These are phyloP conservation scores for Coptodon rendalli DNA, from an alignment of 2,113 vertebrate species.

Conservation along the genomic window DNA sequence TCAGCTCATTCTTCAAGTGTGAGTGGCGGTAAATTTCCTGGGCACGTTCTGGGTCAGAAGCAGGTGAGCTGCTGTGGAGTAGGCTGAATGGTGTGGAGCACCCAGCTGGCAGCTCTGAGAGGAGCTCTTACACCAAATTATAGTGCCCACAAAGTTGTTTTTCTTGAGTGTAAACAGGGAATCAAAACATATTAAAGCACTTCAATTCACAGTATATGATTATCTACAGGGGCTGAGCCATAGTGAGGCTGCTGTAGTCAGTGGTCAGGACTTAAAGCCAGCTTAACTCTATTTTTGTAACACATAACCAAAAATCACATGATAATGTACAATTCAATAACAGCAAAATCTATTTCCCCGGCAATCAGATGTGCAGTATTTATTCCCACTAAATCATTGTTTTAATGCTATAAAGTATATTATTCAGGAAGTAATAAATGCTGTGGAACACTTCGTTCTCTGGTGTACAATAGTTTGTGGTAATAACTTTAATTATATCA, in stretches of 20 bases:
- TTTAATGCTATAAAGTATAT: not conserved
- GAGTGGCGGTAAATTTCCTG: not conserved
- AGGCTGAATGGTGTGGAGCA: not conserved
- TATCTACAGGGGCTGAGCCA: not conserved
- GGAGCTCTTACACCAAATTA: not conserved
- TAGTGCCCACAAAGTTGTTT: not conserved
- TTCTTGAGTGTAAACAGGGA: not conserved
- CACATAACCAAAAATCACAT: not conserved
- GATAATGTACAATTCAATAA: not conserved
- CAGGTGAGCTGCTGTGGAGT: not conserved
- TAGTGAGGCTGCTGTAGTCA: not conserved
- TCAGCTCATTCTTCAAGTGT: not conserved
- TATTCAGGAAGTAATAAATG: not conserved
- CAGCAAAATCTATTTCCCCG: not conserved
- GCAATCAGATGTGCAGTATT: not conserved
- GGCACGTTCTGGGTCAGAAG: not conserved
- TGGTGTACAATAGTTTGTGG: not conserved
- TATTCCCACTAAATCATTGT: not conserved
- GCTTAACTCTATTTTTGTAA: not conserved
- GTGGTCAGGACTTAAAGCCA: not conserved
- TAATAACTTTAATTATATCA: not conserved
- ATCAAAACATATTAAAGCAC: not conserved
- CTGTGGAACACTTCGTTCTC: not conserved
- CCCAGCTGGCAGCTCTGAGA: slow-evolving; percentile 7
- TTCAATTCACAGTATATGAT: not conserved